Percentiles rank a stretch among this genome's conserved stretches.
Conservation (phyloP, 2,797 vertebrate species). For the Hydrophis major region DNA sequence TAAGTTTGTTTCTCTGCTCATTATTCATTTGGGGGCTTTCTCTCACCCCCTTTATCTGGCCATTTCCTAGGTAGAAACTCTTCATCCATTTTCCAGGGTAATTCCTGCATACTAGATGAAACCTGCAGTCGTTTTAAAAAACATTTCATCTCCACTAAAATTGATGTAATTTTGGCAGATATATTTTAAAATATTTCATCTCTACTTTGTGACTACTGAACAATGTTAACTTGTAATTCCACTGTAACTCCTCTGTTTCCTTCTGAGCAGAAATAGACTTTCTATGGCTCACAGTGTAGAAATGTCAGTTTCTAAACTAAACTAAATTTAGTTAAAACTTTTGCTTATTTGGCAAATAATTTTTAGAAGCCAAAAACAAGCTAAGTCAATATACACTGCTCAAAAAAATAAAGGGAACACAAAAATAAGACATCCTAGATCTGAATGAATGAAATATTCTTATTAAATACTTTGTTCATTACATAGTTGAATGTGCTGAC, state of each 20-base stretch:
- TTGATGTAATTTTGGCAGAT: background rate
- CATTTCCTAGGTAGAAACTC: background rate
- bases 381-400: background rate
- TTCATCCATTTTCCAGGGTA: background rate
- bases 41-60: background rate
- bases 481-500: too few relatives aligned
- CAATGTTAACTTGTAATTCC: background rate
- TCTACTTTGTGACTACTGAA: background rate
- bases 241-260: background rate
- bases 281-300: background rate
- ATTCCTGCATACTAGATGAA: background rate
- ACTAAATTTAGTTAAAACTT: background rate
- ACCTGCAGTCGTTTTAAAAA: background rate
- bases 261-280: background rate
- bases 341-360: background rate
- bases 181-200: background rate
- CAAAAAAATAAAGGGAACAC: too few relatives aligned
- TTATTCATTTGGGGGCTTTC: too few relatives aligned
- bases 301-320: background rate
- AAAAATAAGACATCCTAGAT: too few relatives aligned
- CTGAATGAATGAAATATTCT: too few relatives aligned
- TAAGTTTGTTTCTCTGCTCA: background rate
- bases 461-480: too few relatives aligned
- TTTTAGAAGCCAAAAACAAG: background rate
- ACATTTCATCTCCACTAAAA: too few relatives aligned